Conservation (phyloP, 2,797 vertebrate genomes). For the Lates japonicus region DNA sequence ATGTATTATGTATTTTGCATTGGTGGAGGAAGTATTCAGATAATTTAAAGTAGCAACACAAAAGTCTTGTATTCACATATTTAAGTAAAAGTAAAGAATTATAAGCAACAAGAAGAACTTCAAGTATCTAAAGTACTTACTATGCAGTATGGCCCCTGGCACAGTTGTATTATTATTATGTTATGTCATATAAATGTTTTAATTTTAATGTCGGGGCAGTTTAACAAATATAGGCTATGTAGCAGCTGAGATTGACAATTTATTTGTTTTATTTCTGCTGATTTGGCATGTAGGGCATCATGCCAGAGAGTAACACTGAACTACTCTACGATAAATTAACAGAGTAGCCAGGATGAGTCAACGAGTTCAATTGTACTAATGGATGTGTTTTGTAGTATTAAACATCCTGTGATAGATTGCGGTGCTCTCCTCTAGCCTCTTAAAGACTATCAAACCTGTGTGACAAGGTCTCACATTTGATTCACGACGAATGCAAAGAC, state of each 20-base stretch:
- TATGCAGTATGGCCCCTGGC: background rate
- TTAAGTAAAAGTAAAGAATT: background rate
- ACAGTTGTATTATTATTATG: background rate
- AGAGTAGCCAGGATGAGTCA: background rate
- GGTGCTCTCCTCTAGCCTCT: too few species aligned
- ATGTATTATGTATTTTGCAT: background rate
- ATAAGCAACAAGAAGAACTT: background rate
- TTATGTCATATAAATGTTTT: too few species aligned
- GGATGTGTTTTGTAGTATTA: background rate
- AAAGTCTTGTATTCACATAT: background rate
- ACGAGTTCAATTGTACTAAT: background rate
- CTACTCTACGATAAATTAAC: background rate
- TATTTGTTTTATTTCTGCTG: background rate
- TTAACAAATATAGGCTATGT: too few species aligned
- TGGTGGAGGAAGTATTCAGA: background rate
- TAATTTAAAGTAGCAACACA: background rate
- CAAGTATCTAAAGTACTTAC: background rate
- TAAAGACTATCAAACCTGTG: background rate
- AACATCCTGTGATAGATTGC: background rate
- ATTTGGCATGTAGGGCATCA: background rate
- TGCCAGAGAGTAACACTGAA: too few species aligned
- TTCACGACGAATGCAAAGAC: background rate
- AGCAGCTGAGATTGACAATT: background rate
- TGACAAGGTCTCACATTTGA: background rate
- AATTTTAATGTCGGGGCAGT: too few species aligned